Conservation (phyloP, 2,888 invertebrate species). For the Synanthedon andrenaeformis region DNA sequence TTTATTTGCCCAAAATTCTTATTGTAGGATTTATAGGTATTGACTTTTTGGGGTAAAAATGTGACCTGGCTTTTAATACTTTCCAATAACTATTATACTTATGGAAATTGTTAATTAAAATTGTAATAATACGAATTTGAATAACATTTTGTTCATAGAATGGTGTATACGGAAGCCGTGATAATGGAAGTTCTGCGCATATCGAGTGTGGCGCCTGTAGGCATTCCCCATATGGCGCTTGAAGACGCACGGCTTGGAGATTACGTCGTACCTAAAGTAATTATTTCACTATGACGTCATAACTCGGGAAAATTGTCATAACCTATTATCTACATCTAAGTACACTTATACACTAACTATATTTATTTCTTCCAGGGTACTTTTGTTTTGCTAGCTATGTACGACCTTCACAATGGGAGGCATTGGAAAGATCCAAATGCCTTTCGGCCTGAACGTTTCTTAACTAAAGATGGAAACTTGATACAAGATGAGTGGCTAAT, state of each 20-base stretch:
- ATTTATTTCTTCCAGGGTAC: conserved; percentile 53
- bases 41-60: no score
- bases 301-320: not conserved
- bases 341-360: no score
- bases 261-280: conserved; percentile 81
- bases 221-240: conserved; percentile 83
- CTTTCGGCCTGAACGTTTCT: conserved; percentile 76
- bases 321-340: no score
- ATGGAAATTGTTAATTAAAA: no score
- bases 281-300: not conserved
- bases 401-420: conserved; percentile 72
- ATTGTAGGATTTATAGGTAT: no score
- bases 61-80: no score
- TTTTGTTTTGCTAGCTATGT: conserved; percentile 69
- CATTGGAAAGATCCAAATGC: conserved; percentile 71
- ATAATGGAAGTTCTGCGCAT: conserved; percentile 80
- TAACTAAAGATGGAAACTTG: conserved; percentile 66
- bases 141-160: conserved; percentile 39
- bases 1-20: no score
- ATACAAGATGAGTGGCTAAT: conserved; percentile 49
- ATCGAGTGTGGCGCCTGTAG: conserved; percentile 81
- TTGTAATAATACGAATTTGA: no score
- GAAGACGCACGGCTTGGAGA: conserved; percentile 77
- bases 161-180: conserved; percentile 84
- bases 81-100: no score